Evolutionary conservation across 2,797 vertebrate species (phyloP).

Genomic region (Gymnothorax reevesii): DNA sequence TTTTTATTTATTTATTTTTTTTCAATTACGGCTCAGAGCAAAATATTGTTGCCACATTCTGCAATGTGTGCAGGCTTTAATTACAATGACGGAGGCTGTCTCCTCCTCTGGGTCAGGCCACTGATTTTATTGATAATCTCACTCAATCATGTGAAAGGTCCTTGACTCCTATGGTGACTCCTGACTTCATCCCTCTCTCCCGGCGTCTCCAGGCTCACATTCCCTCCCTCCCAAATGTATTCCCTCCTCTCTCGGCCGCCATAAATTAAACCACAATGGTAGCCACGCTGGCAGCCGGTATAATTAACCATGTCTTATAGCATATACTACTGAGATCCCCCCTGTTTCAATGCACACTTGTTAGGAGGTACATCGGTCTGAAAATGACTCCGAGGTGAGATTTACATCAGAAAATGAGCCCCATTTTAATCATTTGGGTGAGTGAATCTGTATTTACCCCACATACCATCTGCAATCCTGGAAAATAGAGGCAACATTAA

Average conservation of each 20-base stretch:
- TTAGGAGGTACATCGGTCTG: conserved; percentile 29
- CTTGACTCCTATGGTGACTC: conserved; percentile 42
- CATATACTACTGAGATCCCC: conserved; percentile 42
- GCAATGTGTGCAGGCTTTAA: conserved; percentile 29
- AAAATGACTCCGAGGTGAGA: conserved; percentile 9
- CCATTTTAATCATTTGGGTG: conserved; percentile 16
- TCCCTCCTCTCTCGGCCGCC: conserved; percentile 45
- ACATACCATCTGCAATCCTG: not conserved
- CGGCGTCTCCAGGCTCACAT: conserved; percentile 46
- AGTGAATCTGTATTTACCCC: not conserved
- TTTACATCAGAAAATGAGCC: not conserved
- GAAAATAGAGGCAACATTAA: not conserved
- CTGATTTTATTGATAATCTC: conserved; percentile 46
- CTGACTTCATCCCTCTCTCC: conserved; percentile 51
- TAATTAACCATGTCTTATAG: conserved; percentile 58
- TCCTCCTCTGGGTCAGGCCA: conserved; percentile 25
- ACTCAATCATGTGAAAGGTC: conserved; percentile 46
- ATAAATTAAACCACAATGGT: conserved; percentile 54
- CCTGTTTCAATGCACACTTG: conserved; percentile 40
- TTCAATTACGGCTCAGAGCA: not conserved
- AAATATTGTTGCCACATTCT: not conserved
- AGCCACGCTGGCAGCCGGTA: conserved; percentile 50
- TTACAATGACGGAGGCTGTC: conserved; percentile 32
- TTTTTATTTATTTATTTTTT: not conserved
- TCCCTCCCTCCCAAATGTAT: conserved; percentile 41